Conservation (phyloP, 1,140 invertebrate species). For the Ips nitidus region DNA sequence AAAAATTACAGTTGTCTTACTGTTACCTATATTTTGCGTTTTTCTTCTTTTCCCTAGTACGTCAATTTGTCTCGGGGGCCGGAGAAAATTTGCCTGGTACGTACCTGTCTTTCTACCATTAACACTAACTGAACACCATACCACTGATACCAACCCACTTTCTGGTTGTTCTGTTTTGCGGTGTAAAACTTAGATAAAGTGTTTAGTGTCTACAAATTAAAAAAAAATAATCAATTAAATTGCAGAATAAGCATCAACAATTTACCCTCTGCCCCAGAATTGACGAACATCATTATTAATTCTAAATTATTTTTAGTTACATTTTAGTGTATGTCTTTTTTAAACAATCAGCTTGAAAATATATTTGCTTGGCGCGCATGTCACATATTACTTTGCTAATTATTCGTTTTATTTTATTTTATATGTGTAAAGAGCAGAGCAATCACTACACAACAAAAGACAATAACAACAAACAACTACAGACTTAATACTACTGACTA, state of each 20-base stretch:
- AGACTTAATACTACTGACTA: neutral
- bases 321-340: conserved; percentile 9
- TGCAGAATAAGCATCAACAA: conserved; percentile 9
- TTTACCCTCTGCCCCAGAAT: conserved; percentile 38
- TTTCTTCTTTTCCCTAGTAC: conserved; percentile 67
- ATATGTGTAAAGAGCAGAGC: conserved; percentile 46
- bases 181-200: conserved; percentile 22
- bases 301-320: conserved; percentile 38
- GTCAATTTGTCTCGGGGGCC: conserved; percentile 70
- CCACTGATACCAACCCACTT: conserved; percentile 46
- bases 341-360: neutral
- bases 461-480: conserved; percentile 25
- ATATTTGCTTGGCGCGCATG: too few species aligned
- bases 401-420: conserved; percentile 37
- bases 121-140: conserved; percentile 52
- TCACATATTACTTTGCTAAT: too few species aligned
- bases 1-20: conserved; percentile 44
- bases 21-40: conserved; percentile 54
- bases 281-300: conserved; percentile 45
- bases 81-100: conserved; percentile 72
- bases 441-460: conserved; percentile 40
- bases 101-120: conserved; percentile 55
- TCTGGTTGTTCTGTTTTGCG: conserved; percentile 51
- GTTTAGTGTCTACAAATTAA: neutral
- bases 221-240: too few species aligned